Base-by-base conservation (phyloP, 1,140 invertebrate species). In the Holcopasites calliopsidis region DNA sequence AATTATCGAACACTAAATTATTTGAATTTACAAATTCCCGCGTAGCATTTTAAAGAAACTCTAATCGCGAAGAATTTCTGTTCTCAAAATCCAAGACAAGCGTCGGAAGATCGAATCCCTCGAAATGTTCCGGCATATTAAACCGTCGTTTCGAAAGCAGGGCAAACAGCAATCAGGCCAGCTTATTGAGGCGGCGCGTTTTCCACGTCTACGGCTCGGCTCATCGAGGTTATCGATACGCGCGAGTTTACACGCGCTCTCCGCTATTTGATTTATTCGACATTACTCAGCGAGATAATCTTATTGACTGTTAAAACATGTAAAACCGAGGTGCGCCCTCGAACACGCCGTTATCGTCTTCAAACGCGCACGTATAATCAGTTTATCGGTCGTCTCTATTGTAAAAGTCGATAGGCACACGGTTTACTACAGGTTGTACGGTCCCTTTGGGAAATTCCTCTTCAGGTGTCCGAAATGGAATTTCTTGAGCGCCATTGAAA, bases 231-330 rank as follows among this genome's bases (percentile, higher is more conserved):
- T 86, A 86, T 86, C 84, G 61, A 85, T 83, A 82, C 50, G 80
- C 44, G 38, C 28, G 38, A 69, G 83, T 77, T 84, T 82, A 76
- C 77, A 71, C 54, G 52, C 38, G 44, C 54, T 18, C 62, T 47
- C n/a, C 62, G 50, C 42, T 80, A 64, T 84, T 85, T 85, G 85
- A 86, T 85, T 88, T 88, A 85, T 85, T 85, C 81, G 68, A 73
- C 73, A 82, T 89, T 85, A 86, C 65, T 88, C 80, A 80, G 38
- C 66, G 55, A 66, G 88, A 89, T 90, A 90, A 89, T 85, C 47
- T 64, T 89, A 83, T 89, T 90, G 86, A 90, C 83, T 76, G 80
- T 76, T 83, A 75, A 87, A 86, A 83, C 75, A 87, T 85, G 82
- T 85, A 86, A 87, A 89, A 86, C 72, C 71, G 77, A 88, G 89